Percentiles rank a stretch among this genome's conserved stretches.
These are phyloP conservation scores for Coreoperca whiteheadi DNA, from an alignment of 2,113 vertebrate genomes.

Conservation along the genomic window DNA sequence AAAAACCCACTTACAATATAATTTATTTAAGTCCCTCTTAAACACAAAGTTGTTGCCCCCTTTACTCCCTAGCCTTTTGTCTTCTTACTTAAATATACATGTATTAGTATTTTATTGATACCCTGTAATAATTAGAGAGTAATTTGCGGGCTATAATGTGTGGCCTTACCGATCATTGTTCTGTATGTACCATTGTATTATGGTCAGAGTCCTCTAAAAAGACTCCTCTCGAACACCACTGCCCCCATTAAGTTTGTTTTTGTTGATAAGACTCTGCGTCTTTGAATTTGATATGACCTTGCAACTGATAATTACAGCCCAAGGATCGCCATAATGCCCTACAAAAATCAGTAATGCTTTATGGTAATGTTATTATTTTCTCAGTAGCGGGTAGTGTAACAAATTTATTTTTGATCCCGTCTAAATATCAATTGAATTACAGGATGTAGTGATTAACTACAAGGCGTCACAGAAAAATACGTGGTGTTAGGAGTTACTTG, in stretches of 20 bases:
- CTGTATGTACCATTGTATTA: background rate
- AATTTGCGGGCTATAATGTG: background rate
- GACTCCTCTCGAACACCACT: background rate
- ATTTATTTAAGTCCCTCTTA: background rate
- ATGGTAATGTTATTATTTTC: constrained; percentile 63
- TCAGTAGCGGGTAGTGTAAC: constrained; percentile 32
- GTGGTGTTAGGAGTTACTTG: constrained; percentile 16
- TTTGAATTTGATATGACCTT: constrained; percentile 55
- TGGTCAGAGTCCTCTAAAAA: constrained; percentile 18
- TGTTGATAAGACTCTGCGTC: constrained; percentile 32
- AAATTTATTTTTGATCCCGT: constrained; percentile 47
- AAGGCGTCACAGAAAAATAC: constrained; percentile 15
- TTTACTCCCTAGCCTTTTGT: background rate
- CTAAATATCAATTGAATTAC: constrained; percentile 49
- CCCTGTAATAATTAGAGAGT: background rate
- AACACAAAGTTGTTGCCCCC: background rate
- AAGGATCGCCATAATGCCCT: constrained; percentile 43
- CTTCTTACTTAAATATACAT: background rate
- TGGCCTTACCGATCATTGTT: background rate
- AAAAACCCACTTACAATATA: background rate
- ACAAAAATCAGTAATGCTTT: constrained; percentile 58
- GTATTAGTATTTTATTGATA: background rate
- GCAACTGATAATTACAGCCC: constrained; percentile 56
- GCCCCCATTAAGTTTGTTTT: constrained; percentile 14
- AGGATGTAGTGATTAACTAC: constrained; percentile 34